A percentile compares a stretch with the other conserved stretches of the same genome.
phyloP scores from a whole-genome alignment of 2,113 vertebrate species.

The Petrocephalus microphthalmus region DNA sequence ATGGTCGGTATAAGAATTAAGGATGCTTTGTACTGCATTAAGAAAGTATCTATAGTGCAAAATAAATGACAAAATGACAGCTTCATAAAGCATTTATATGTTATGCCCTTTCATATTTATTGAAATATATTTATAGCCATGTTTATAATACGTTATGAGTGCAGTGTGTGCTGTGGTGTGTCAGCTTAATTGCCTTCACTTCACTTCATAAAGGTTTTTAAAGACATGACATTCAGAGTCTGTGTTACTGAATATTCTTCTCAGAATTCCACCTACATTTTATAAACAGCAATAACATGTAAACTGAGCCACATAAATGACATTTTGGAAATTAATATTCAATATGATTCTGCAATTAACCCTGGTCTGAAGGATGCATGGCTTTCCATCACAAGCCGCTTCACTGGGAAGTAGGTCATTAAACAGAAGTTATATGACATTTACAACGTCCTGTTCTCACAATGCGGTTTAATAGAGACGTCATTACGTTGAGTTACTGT shows the following conservation, averaged over 20 bases:
- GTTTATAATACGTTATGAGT: background rate
- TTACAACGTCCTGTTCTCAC: background rate
- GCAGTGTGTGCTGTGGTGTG: too few species aligned
- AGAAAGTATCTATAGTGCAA: background rate
- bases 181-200: too few species aligned
- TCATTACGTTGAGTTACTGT: background rate
- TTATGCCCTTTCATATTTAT: background rate
- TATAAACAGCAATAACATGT: background rate
- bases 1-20: background rate
- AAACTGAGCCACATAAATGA: background rate
- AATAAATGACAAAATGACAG: background rate
- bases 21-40: background rate
- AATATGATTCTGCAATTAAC: background rate
- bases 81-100: background rate
- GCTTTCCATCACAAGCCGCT: background rate
- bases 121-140: background rate
- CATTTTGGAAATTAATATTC: background rate
- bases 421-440: background rate
- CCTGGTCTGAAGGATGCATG: background rate
- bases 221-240: background rate
- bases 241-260: background rate
- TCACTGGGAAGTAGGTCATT: background rate
- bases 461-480: background rate
- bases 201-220: background rate
- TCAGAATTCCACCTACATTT: background rate